phyloP scores from a whole-genome alignment of 1,140 invertebrate genomes.

The Phenacoccus solenopsis region DNA sequence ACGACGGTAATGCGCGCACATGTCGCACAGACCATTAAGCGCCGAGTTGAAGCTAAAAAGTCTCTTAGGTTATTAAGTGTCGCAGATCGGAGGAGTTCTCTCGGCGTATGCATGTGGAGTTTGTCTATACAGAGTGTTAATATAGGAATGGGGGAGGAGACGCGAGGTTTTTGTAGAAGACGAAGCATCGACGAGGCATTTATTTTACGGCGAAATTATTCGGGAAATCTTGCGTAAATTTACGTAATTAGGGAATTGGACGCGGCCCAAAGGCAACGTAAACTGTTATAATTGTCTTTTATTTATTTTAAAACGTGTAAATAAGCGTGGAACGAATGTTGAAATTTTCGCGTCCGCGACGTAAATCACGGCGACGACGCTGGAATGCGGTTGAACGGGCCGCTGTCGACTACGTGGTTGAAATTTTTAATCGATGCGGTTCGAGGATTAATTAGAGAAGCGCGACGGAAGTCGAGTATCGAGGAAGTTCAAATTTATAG shows the following conservation, averaged over 20 bases:
- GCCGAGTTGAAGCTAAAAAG: not conserved
- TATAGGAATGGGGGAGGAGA: too few species aligned
- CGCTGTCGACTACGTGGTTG: not conserved
- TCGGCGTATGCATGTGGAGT: not conserved
- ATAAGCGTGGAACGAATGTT: not conserved
- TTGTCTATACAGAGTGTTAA: too few species aligned
- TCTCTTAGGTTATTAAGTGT: not conserved
- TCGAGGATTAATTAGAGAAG: not conserved
- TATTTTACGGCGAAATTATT: not conserved
- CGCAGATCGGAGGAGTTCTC: too few species aligned
- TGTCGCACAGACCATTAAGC: not conserved
- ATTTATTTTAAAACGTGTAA: constrained; percentile 3
- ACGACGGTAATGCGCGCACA: not conserved
- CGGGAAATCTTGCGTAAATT: constrained; percentile 1
- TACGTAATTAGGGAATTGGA: constrained; percentile 1
- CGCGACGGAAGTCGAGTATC: too few species aligned
- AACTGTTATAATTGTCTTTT: constrained; percentile 3
- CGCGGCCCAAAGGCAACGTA: not conserved
- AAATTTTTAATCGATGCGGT: not conserved
- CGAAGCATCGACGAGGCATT: not conserved
- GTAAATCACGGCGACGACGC: not conserved
- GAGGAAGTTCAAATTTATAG: too few species aligned
- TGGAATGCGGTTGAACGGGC: not conserved
- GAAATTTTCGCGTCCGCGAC: not conserved
- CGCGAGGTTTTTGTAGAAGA: too few species aligned